Evolutionary conservation across 2,888 invertebrate species (phyloP).

Genomic region (Acanthococcus lagerstroemiae): DNA sequence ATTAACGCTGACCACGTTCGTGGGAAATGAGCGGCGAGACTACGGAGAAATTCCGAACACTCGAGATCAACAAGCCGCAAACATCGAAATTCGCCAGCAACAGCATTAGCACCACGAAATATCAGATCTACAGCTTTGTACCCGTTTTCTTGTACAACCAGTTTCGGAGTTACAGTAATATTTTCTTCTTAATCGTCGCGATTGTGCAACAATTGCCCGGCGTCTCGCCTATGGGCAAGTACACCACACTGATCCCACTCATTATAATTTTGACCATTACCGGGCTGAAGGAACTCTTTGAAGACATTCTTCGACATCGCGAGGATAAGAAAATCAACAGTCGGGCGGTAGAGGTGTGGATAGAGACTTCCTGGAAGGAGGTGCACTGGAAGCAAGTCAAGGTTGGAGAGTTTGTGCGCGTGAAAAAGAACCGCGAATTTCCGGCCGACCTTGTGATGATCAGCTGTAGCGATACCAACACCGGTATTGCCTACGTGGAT

Average conservation of each 20-base stretch:
- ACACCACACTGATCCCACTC: conserved; percentile 26
- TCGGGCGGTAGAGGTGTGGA: conserved; percentile 1
- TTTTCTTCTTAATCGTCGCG: conserved; percentile 8
- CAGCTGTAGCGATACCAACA: conserved; percentile 1
- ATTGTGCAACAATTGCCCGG: conserved; percentile 31
- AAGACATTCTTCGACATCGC: conserved; percentile 21
- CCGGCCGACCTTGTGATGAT: conserved; percentile 79
- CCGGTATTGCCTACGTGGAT: conserved; percentile 25
- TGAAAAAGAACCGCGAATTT: conserved; percentile 12
- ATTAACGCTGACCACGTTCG: too few species aligned
- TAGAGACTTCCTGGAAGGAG: neutral
- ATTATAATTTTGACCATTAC: conserved; percentile 14
- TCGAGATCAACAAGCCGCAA: neutral
- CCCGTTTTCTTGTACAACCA: conserved; percentile 14
- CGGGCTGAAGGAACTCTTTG: conserved; percentile 13
- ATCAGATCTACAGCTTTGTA: conserved; percentile 6
- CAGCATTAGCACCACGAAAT: conserved; percentile 8
- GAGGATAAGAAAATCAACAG: conserved; percentile 4
- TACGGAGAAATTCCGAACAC: neutral
- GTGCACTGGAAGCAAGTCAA: conserved; percentile 73
- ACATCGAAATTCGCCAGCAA: neutral
- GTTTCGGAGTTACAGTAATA: conserved; percentile 12
- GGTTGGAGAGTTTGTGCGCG: conserved; percentile 79
- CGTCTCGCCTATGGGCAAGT: conserved; percentile 30
- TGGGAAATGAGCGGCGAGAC: too few species aligned